These are phyloP conservation scores for Amiota minor DNA, from an alignment of 2,888 invertebrate species.

Conservation along the genomic window DNA sequence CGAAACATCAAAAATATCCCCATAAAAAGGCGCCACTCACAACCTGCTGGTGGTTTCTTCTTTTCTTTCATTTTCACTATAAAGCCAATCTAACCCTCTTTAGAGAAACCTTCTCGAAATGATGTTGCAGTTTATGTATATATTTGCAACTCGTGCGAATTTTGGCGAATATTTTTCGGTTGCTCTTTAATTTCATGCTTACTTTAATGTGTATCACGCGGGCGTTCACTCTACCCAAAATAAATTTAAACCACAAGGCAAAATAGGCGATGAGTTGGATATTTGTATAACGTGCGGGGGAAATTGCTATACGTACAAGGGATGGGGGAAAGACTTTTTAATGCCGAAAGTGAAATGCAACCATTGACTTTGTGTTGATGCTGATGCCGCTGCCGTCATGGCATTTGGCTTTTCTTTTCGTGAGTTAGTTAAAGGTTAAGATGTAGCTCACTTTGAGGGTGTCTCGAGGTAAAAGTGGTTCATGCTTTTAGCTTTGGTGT, in stretches of 20 bases:
- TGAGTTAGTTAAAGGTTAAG: too few species aligned
- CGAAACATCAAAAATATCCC: conserved; percentile 7
- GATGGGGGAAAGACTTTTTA: conserved; percentile 34
- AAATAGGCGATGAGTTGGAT: neutral
- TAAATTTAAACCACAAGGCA: neutral
- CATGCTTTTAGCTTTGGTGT: conserved; percentile 34
- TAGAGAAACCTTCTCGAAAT: conserved; percentile 29
- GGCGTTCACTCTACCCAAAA: conserved; percentile 24
- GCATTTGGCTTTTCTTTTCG: neutral
- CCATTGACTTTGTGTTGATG: conserved; percentile 48
- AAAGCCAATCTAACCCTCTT: too few species aligned
- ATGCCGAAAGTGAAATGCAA: conserved; percentile 13
- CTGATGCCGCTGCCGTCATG: conserved; percentile 27
- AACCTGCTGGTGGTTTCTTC: neutral
- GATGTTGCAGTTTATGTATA: conserved; percentile 48
- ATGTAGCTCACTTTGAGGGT: too few species aligned
- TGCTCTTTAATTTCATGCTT: conserved; percentile 71
- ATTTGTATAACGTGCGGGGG: conserved; percentile 13
- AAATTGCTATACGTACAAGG: conserved; percentile 6
- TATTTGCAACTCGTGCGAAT: conserved; percentile 49
- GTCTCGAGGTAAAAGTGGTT: neutral
- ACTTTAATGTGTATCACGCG: conserved; percentile 59
- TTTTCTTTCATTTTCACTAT: too few species aligned
- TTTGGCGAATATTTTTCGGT: conserved; percentile 44
- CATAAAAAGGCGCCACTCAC: conserved; percentile 18